phyloP scores from a whole-genome alignment of 2,113 vertebrate species.

The Phasianus colchicus region DNA sequence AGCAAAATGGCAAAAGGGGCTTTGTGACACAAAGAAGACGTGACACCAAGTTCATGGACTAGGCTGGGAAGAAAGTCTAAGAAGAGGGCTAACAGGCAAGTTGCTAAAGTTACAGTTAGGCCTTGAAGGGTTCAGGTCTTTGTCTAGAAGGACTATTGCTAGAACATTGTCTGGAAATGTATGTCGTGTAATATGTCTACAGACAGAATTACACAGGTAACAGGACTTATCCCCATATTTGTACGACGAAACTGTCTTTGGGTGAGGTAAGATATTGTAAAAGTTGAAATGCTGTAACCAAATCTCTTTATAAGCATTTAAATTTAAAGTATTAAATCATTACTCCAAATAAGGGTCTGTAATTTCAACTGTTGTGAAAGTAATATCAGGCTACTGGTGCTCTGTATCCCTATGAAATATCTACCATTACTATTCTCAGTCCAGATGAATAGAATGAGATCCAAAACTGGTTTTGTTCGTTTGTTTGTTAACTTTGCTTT shows the following conservation, averaged over 20 bases:
- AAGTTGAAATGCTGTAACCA: conserved; percentile 33
- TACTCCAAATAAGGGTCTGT: conserved; percentile 20
- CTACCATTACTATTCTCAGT: neutral
- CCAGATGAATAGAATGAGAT: neutral
- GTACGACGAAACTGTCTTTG: conserved; percentile 31
- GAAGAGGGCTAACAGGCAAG: neutral
- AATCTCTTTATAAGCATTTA: conserved; percentile 19
- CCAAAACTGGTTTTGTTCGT: neutral
- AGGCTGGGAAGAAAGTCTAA: neutral
- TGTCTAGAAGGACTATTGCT: neutral
- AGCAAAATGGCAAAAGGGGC: neutral
- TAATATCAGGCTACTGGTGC: conserved; percentile 1
- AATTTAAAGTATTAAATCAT: neutral
- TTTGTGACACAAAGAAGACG: neutral
- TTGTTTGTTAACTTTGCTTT: neutral
- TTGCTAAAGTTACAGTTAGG: neutral
- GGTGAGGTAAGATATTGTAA: conserved; percentile 23
- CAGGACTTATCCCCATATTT: neutral
- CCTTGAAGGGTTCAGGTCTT: neutral
- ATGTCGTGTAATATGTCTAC: neutral
- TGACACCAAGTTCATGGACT: neutral
- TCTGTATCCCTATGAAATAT: neutral
- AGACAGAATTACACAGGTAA: neutral
- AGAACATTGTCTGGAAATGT: neutral
- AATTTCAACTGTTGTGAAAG: conserved; percentile 9